phyloP scores from a whole-genome alignment of 2,888 invertebrate species.

The Hydropsyche betteni region DNA sequence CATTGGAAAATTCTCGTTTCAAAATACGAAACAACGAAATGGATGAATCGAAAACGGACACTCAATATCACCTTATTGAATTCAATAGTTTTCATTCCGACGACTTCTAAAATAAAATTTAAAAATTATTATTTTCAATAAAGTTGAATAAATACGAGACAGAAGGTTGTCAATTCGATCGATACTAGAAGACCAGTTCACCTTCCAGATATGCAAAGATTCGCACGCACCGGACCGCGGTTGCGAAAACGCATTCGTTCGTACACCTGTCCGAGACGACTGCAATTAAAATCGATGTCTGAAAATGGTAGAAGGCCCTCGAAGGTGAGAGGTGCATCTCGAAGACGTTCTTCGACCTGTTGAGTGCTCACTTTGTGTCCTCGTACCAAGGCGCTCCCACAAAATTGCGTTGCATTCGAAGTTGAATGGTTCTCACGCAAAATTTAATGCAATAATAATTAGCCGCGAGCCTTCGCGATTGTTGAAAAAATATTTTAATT shows the following conservation, averaged over 20 bases:
- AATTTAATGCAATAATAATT: no score
- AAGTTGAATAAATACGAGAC: not conserved
- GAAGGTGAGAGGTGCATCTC: conserved; percentile 34
- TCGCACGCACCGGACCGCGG: conserved; percentile 1
- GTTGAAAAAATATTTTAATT: no score
- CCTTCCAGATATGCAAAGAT: conserved; percentile 14
- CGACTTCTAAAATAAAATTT: not conserved
- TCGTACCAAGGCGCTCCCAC: conserved; percentile 24
- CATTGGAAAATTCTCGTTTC: no score
- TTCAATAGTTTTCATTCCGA: no score
- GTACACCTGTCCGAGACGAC: not conserved
- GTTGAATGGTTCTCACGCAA: no score
- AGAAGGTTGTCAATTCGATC: not conserved
- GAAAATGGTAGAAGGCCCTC: conserved; percentile 21
- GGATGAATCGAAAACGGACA: no score
- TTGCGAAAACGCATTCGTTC: not conserved
- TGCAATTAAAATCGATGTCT: conserved; percentile 14
- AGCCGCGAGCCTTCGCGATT: no score
- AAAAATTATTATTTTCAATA: not conserved
- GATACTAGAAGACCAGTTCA: conserved; percentile 5
- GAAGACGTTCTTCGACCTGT: no score
- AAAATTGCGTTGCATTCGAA: conserved; percentile 3
- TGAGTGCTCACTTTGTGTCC: not conserved
- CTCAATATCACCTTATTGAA: no score
- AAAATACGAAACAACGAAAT: no score